Evolutionary conservation across 2,888 invertebrate genomes (phyloP), one percentile per base, ranked within the genome.

Genomic region (Caenorhabditis sp.): DNA sequence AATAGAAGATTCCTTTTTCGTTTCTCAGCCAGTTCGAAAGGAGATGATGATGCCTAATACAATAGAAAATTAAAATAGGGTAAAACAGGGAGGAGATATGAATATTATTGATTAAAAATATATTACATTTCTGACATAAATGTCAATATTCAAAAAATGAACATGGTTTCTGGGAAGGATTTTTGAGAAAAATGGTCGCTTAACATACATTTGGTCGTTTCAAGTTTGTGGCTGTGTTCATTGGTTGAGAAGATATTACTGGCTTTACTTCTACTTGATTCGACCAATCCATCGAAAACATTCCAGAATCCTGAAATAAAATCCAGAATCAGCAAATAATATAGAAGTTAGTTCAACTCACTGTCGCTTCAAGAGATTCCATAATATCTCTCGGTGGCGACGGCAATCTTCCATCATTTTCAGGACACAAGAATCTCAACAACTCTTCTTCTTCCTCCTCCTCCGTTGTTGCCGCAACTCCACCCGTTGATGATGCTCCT

Each of bases 381-480:
- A 76, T 71, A 31, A 78, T 71, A 26, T 66, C 78, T 52, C 58
- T 65, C 2, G 76, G 73, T 8, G 76, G 73, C 1, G 70, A 70
- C 1, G 61, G 67, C 14, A 72, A 50, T 4, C 31, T 53, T 69
- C 64, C 38, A 59, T 7, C 25, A 43, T 23, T 58, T 31, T 58
- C 57, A 8, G 61, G 2, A 23, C 25, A n/a, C 23, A 3, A 17
- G 50, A 36, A n/a, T 36, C 4, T 14, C 36, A 58, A 58, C 76
- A 74, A 21, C 70, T 61, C 75, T 77, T 81, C 63, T 76, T 79
- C 21, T 69, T 56, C 77, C 73, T 77, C 53, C 77, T 77, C 31
- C 73, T 63, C 20, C 75, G 76, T 60, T 10, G 25, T 60, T 60
- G 49, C 63, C 62, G 23, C 20, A 27, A 20, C 17, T 67, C 62